phyloP scores from a whole-genome alignment of 2,113 vertebrate genomes.

The Uria aalge region DNA sequence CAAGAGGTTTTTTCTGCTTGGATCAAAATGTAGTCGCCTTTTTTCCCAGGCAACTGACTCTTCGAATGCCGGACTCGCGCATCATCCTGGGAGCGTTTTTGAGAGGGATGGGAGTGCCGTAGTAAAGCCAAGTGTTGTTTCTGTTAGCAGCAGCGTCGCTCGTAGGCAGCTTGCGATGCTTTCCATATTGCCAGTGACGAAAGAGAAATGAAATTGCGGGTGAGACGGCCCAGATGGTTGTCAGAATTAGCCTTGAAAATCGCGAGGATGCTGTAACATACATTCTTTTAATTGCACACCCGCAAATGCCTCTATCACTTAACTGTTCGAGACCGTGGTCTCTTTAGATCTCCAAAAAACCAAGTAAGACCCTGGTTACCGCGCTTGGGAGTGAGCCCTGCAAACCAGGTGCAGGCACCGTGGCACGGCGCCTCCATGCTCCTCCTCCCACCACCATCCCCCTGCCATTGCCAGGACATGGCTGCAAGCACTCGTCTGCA shows the following conservation, averaged over 20 bases:
- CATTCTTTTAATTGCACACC: background rate
- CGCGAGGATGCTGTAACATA: background rate
- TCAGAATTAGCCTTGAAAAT: background rate
- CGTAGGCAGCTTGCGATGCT: background rate
- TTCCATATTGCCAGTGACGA: background rate
- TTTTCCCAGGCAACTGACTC: background rate
- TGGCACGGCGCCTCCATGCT: background rate
- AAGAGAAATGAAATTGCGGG: background rate
- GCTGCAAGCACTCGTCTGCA: fast-evolving
- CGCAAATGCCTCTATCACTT: background rate
- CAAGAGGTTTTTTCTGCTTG: background rate
- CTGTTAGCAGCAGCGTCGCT: background rate
- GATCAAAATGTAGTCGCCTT: background rate
- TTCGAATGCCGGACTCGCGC: too few relatives aligned
- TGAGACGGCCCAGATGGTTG: background rate
- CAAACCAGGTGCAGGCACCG: background rate
- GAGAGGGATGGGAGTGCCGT: background rate
- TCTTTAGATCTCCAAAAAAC: background rate
- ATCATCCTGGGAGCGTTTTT: background rate
- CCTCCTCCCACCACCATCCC: background rate
- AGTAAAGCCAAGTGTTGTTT: background rate
- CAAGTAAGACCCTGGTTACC: background rate
- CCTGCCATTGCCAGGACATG: background rate
- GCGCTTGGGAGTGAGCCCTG: fast-evolving
- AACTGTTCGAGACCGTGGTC: background rate